Evolutionary conservation across 1,140 invertebrate genomes (phyloP).

Genomic region (Sipha flava): DNA sequence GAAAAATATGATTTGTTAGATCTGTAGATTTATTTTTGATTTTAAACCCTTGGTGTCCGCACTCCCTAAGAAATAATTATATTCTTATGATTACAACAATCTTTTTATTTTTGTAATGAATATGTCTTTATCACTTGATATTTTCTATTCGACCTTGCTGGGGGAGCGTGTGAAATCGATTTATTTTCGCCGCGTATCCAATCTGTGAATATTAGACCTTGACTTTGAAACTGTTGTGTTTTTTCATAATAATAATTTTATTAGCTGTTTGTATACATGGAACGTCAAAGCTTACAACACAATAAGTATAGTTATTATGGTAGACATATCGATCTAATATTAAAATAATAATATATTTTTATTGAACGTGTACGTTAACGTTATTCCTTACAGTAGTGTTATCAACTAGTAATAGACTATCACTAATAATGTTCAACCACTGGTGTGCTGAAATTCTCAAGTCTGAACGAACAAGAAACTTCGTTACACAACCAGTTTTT

Average conservation of each 20-base stretch:
- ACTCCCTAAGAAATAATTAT: too few species aligned
- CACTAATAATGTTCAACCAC: too few species aligned
- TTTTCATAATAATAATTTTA: neutral
- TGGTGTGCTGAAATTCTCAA: neutral
- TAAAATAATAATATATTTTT: neutral
- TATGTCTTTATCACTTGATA: neutral
- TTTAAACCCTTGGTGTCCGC: too few species aligned
- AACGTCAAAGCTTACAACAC: neutral
- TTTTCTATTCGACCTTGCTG: neutral
- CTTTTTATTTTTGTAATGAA: neutral
- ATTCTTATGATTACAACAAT: too few species aligned
- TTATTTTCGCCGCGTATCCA: neutral
- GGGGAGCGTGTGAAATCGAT: neutral
- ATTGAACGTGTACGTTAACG: neutral
- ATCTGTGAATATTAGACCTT: neutral
- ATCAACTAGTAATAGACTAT: too few species aligned
- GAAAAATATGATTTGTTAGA: too few species aligned
- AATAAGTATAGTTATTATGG: too few species aligned
- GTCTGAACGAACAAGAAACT: neutral
- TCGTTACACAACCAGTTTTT: neutral
- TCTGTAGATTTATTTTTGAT: too few species aligned
- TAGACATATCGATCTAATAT: neutral
- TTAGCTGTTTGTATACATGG: neutral
- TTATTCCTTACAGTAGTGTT: neutral
- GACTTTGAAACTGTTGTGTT: slow-evolving; percentile 4